Conservation (phyloP, 2,888 invertebrate genomes). For the Marronus borbonicus region DNA sequence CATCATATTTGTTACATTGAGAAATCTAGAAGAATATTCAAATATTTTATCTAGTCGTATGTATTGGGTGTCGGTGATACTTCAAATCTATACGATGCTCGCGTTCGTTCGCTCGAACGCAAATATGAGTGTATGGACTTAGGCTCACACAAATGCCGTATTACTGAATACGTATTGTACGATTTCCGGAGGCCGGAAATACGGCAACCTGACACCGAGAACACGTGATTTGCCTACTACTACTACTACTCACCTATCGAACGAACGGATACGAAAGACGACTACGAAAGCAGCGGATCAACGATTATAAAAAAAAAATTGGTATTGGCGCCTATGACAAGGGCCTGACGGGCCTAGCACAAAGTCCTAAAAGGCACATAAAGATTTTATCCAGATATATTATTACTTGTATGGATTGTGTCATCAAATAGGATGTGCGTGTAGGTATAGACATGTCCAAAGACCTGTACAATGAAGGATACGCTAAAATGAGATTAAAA, state of each 20-base stretch:
- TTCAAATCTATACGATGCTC: conserved; percentile 27
- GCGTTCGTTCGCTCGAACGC: background rate
- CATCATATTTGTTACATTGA: too few relatives aligned
- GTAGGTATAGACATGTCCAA: too few relatives aligned
- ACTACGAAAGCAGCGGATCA: conserved; percentile 18
- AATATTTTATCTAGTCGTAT: too few relatives aligned
- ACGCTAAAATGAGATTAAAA: too few relatives aligned
- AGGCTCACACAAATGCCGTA: conserved; percentile 44
- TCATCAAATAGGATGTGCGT: too few relatives aligned
- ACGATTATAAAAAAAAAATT: conserved; percentile 35
- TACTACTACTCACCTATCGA: conserved; percentile 30
- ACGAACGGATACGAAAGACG: conserved; percentile 24
- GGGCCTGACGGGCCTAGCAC: conserved; percentile 1
- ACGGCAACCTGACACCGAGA: conserved; percentile 58
- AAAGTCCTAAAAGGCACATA: too few relatives aligned
- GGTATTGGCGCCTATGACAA: conserved; percentile 32
- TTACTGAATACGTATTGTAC: conserved; percentile 58
- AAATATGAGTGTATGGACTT: conserved; percentile 19
- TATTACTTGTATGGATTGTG: too few relatives aligned
- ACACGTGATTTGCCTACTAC: conserved; percentile 59
- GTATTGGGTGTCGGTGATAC: background rate
- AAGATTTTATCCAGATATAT: too few relatives aligned
- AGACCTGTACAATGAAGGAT: too few relatives aligned
- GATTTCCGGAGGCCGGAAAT: conserved; percentile 62
- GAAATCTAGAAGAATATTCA: too few relatives aligned